A percentile compares a stretch with the other conserved stretches of the same genome.
Evolutionary conservation across 92 coral and sea anemone species (phyloP).

Genomic region (Actinostola sp.): DNA sequence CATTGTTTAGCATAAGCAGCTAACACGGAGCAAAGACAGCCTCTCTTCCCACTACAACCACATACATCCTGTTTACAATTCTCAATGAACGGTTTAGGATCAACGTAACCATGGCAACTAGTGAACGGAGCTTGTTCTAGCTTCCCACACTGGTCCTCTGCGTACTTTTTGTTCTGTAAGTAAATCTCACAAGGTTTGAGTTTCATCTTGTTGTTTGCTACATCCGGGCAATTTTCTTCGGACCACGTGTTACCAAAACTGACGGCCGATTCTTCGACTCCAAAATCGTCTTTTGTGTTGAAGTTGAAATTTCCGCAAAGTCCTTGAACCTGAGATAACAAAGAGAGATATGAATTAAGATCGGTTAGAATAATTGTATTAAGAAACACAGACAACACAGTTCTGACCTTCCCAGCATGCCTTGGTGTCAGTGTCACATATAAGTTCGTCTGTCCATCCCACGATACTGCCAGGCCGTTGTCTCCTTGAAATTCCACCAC

Average conservation of each 20-base stretch:
- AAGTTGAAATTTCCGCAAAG: constrained; percentile 72
- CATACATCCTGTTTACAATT: constrained; percentile 73
- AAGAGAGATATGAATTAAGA: too few relatives aligned
- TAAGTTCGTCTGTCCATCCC: constrained; percentile 74
- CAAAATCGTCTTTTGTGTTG: constrained; percentile 71
- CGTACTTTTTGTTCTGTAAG: constrained; percentile 57
- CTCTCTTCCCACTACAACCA: constrained; percentile 50
- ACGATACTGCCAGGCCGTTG: constrained; percentile 57
- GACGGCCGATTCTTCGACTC: constrained; percentile 57
- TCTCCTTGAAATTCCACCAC: constrained; percentile 61
- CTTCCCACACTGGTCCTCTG: constrained; percentile 52
- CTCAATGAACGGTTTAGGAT: constrained; percentile 62
- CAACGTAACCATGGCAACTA: constrained; percentile 61
- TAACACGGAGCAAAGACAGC: constrained; percentile 60
- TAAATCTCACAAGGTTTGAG: constrained; percentile 65
- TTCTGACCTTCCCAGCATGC: constrained; percentile 58
- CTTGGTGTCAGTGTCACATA: constrained; percentile 62
- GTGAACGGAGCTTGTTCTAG: constrained; percentile 64
- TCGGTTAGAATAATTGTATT: too few relatives aligned
- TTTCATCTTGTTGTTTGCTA: constrained; percentile 25
- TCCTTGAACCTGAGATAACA: constrained; percentile 53
- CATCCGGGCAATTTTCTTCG: constrained; percentile 56
- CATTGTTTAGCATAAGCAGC: constrained; percentile 69
- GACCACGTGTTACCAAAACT: constrained; percentile 70
- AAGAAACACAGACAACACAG: neutral